These are phyloP conservation scores for Pristiophorus japonicus DNA, from an alignment of 2,113 vertebrate genomes.

Conservation along the genomic window DNA sequence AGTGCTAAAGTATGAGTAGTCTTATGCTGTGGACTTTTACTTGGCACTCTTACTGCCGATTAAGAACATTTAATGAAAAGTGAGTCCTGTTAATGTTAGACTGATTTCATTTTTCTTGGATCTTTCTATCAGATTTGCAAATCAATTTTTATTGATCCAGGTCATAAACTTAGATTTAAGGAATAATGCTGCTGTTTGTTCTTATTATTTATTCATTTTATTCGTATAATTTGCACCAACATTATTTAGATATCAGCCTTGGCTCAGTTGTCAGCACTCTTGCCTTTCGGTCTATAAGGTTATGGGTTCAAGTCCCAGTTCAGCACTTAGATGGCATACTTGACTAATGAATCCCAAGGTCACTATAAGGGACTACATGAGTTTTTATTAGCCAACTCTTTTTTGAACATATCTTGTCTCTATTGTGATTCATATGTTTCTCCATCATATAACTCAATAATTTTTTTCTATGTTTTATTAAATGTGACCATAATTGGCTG, in stretches of 20 bases:
- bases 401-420: not conserved
- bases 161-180: not conserved
- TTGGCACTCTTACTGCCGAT: not conserved
- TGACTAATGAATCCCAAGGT: not conserved
- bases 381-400: not conserved
- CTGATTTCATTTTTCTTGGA: no score
- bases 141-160: not conserved
- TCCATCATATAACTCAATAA: not conserved
- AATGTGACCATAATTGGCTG: not conserved
- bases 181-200: not conserved
- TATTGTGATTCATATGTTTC: not conserved
- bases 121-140: not conserved
- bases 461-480: not conserved
- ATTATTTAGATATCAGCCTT: not conserved
- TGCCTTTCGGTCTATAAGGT: not conserved
- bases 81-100: not conserved
- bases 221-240: not conserved
- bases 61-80: not conserved
- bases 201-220: not conserved
- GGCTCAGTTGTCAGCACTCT: not conserved
- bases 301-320: not conserved
- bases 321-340: not conserved
- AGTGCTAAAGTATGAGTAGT: no score
- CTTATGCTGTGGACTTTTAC: no score
- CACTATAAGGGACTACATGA: not conserved